Evolutionary conservation across 2,797 vertebrate genomes (phyloP).

Genomic region (Hoplostethus atlanticus): DNA sequence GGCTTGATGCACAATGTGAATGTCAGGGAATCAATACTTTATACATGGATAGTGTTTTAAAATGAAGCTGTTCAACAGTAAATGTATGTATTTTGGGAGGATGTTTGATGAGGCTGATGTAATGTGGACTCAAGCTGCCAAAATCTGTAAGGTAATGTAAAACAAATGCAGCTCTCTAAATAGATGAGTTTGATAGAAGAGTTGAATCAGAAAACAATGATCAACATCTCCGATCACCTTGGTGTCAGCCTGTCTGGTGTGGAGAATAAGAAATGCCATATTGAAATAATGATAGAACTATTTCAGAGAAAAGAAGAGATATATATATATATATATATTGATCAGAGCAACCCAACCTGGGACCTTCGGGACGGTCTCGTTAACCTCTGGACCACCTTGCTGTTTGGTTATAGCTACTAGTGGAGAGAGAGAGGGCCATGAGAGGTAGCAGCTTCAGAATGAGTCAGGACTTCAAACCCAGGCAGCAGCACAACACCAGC

Average conservation of each 20-base stretch:
- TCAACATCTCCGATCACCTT: background rate
- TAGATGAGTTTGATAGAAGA: background rate
- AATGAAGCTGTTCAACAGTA: background rate
- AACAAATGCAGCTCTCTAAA: background rate
- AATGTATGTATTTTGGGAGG: background rate
- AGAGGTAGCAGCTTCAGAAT: background rate
- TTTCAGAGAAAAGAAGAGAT: no score
- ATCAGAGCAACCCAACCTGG: conserved; percentile 12
- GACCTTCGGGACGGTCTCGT: background rate
- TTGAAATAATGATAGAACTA: no score
- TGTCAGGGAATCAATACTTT: background rate
- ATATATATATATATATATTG: background rate
- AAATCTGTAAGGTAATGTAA: background rate
- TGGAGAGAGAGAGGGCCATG: no score
- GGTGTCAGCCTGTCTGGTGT: conserved; percentile 1
- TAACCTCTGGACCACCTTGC: background rate
- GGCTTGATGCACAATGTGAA: background rate
- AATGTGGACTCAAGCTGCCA: conserved; percentile 9
- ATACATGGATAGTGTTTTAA: no score
- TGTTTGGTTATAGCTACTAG: background rate
- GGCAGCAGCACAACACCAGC: conserved; percentile 10
- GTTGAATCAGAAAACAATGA: background rate
- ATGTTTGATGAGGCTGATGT: background rate
- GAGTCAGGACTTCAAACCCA: background rate
- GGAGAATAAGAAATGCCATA: background rate